phyloP scores from a whole-genome alignment of 2,113 vertebrate genomes.

The Corvus hawaiiensis region DNA sequence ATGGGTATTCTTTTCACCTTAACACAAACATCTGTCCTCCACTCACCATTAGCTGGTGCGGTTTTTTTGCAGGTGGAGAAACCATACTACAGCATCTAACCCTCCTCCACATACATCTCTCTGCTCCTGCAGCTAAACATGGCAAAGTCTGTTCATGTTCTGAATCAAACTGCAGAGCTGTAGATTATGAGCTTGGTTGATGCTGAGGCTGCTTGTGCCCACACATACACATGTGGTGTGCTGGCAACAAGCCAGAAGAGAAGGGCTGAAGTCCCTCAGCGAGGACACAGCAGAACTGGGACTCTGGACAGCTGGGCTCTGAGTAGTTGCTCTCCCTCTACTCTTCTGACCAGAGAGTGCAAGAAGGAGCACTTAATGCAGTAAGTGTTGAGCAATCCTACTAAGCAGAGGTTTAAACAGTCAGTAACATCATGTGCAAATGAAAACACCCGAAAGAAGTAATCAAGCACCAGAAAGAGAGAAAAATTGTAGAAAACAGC shows the following conservation, averaged over 20 bases:
- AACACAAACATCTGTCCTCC: background rate
- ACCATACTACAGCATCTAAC: background rate
- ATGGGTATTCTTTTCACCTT: background rate
- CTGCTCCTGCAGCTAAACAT: background rate
- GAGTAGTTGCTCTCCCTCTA: background rate
- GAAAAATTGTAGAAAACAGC: background rate
- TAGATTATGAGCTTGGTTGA: background rate
- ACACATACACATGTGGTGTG: rapidly evolving
- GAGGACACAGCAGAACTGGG: background rate
- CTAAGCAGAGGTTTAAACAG: background rate
- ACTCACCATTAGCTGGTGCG: background rate
- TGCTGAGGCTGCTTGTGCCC: background rate
- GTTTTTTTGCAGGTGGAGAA: background rate
- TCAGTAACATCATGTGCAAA: background rate
- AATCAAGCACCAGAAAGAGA: background rate
- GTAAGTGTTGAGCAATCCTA: background rate
- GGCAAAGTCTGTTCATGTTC: background rate
- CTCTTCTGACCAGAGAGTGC: background rate
- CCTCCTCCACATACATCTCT: background rate
- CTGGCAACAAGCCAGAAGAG: background rate
- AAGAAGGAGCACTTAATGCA: background rate
- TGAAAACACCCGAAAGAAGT: background rate
- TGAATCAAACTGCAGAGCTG: background rate
- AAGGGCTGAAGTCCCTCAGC: background rate
- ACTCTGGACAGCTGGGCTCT: background rate